phyloP scores from a whole-genome alignment of 2,888 invertebrate species.

The Diloba caeruleocephala region DNA sequence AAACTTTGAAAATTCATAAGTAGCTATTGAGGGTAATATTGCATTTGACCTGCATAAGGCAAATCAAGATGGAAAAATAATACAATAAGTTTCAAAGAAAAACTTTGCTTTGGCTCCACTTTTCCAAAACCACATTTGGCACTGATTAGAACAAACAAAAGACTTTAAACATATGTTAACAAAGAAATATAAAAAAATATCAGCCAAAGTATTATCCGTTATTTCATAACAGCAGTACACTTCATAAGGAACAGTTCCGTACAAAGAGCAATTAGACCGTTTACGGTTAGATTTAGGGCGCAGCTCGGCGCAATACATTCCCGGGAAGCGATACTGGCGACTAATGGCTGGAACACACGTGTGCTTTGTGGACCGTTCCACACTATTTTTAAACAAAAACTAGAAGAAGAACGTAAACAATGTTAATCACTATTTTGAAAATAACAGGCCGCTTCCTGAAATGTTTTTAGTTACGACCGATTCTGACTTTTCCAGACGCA shows the following conservation, averaged over 20 bases:
- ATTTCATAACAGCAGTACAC: conserved; percentile 19
- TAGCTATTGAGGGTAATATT: no score
- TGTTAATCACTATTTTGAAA: conserved; percentile 29
- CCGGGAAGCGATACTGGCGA: conserved; percentile 65
- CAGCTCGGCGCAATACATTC: conserved; percentile 68
- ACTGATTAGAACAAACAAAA: no score
- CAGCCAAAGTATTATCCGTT: conserved; percentile 5
- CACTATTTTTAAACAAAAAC: conserved; percentile 45
- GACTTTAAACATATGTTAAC: no score
- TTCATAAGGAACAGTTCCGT: conserved; percentile 44
- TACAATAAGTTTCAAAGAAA: no score
- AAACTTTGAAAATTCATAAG: no score
- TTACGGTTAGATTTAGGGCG: conserved; percentile 74
- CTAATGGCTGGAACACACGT: conserved; percentile 65
- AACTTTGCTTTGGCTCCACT: no score
- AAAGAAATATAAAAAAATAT: conserved; percentile 2
- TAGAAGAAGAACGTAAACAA: conserved; percentile 34
- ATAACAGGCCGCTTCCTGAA: conserved; percentile 31
- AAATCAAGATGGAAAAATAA: no score
- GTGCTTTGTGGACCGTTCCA: conserved; percentile 49
- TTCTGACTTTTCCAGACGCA: no score
- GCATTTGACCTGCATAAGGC: no score
- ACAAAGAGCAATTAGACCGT: conserved; percentile 66
- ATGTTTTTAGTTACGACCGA: no score
- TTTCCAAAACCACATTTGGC: no score